Evolutionary conservation across 2,888 invertebrate genomes (phyloP), one percentile per base, ranked within the genome.

Genomic region (Agrotis segetum): DNA sequence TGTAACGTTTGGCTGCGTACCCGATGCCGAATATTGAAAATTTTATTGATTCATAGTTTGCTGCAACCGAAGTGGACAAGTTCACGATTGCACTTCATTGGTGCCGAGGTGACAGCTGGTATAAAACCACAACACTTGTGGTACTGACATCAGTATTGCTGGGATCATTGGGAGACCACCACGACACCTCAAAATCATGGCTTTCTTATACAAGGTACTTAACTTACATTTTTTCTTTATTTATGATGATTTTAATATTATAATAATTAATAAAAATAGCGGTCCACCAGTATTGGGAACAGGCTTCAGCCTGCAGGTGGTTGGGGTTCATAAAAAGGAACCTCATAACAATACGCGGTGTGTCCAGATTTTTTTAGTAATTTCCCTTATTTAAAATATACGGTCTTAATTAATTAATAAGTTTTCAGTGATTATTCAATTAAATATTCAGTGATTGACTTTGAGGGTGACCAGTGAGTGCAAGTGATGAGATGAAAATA

Each of bases 31-130:
- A 95, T 90, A 95, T 92, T 92, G 92, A 94, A 94, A 95, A 95
- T 93, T 40, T 40, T 93, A 94, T 96, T 95, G 95, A 94, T 94
- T 94, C 95, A 95, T 95, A 94, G 92, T 91, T 91, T 93, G 93
- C 92, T 80, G 95, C 95, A 96, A 95, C 90, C 85, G 82, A 80
- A 78, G 74, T 89, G 85, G 88, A 90, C 92, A 92, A 92, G 90
- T 90, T 91, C 90, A 91, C 91, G 91, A 94, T 95, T 95, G 94
- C 94, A 92, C 70, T 89, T 88, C 88, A 85, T 91, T 94, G 88
- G 92, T 88, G 90, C 88, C 86, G 90, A 89, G 90, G 90, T 91
- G 89, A 88, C 90, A 87, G 87, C 82, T 72, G 89, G 89, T 96
- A 96, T 96, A 96, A 92, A 96, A 95, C 93, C 92, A 90, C 92